Evolutionary conservation across 2,888 invertebrate species (phyloP), one percentile per base, ranked within the genome.

Genomic region (Pseudoips prasinana): DNA sequence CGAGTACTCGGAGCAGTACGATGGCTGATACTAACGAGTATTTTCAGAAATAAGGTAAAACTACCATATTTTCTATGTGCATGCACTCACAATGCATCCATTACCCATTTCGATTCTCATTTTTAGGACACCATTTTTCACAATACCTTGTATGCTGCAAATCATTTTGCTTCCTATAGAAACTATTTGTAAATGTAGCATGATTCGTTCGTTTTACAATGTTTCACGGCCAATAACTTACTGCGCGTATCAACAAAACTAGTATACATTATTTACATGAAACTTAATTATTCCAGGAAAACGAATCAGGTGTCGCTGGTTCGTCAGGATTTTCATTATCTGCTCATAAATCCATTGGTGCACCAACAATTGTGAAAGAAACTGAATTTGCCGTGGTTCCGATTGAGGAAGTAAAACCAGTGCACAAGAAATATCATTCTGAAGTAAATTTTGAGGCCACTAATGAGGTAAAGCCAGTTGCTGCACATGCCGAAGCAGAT

Each of bases 381-480:
- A 59, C 56, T 17, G 61, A 67, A 56, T 39, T 68, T 10, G 46
- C 50, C 3, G 46, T 59, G 1, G 39, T 51, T 7, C 67, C 70
- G 10, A 36, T 50, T 5, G 50, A 62, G 37, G 49, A 53, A 33
- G 29, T 52, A 1, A 57, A 61, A 43, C 43, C 32, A 8, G 32
- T 39, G 2, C 34, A 61, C 9, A 72, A 72, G 26, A 64, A 73
- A 41, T 48, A 69, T 19, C 64, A 76, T 18, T 63, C 59, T 23
- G 72, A 73, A 53, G 55, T 71, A 1, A 72, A 76, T 32, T 46
- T 71, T 9, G 73, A 77, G 10, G 41, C 65, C 14, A 53, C 57
- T 6, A 80, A 83, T 53, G 82, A 81, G 63, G 54, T 81, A 10
- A 58, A 65, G 23, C 66, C 72, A 22, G 41, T 49, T 17, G 61